Evolutionary conservation across 2,888 invertebrate genomes (phyloP), one percentile per base, ranked within the genome.

Genomic region (Dexiosoma caninum): DNA sequence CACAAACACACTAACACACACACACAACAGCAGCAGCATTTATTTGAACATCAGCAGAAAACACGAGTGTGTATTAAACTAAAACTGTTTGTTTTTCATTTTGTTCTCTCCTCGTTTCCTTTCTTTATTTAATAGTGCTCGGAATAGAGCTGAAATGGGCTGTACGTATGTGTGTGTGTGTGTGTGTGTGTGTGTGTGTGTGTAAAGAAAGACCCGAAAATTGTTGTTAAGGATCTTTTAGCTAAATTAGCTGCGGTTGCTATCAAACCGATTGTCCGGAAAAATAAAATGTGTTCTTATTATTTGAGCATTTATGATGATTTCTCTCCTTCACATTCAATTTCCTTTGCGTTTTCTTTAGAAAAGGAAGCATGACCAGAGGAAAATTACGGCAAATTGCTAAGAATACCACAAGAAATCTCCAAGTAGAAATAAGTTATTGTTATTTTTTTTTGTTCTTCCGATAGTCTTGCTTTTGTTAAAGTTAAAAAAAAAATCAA

Each of bases 231-330:
- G 57, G 37, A 72, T 81, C 42, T 81, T 64, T 77, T 53, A 51
- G 77, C 62, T 64, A 81, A 81, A 81, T 81, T 77, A 69, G 77
- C 72, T 77, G 81, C 64, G 81, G 81, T 77, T 74, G 69, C 81
- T 77, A 72, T 81, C 77, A 57, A 77, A 51, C 69, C 72, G 64
- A 81, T 77, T 81, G 77, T 42, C 77, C 77, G 72, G 77, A 81
- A 81, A 27, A 81, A 74, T 72, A 64, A 77, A 74, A 72, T 81
- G 81, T 69, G 69, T 74, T 81, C 35, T 72, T 72, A 62, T 69
- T 81, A 72, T 64, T 60, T 53, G 42, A 19, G 12, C 23, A 44
- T 60, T 60, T 60, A 32, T 53, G 49, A 46, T 35, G 42, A 21
- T 46, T 66, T 66, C 19, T 59, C 23, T 32, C 9, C 27, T 42